phyloP scores from a whole-genome alignment of 2,888 invertebrate genomes.

The Chloromyia formosa region DNA sequence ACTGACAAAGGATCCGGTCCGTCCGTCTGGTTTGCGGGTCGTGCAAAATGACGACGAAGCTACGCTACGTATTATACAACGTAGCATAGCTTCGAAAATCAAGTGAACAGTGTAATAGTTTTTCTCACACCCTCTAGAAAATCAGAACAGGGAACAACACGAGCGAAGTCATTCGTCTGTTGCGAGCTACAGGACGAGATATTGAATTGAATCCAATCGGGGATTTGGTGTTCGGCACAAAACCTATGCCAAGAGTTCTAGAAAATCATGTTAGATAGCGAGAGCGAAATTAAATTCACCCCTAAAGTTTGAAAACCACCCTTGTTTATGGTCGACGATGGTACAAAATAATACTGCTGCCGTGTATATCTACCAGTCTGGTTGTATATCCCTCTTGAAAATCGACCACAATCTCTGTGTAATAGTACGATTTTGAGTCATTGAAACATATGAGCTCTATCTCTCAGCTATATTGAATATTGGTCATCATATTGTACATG shows the following conservation, averaged over 20 bases:
- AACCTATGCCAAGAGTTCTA: neutral
- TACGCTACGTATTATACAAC: no score
- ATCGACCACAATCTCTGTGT: constrained; percentile 27
- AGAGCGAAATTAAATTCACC: constrained; percentile 29
- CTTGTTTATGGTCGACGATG: neutral
- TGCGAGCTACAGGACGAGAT: neutral
- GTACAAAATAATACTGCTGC: neutral
- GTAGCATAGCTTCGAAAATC: no score
- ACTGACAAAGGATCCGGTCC: constrained; percentile 32
- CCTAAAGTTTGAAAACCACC: neutral
- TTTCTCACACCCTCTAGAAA: neutral
- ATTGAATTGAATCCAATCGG: constrained; percentile 30
- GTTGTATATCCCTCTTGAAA: neutral
- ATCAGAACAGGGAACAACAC: no score
- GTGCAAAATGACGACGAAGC: neutral
- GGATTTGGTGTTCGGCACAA: constrained; percentile 5
- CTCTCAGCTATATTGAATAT: constrained; percentile 15
- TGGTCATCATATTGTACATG: constrained; percentile 21
- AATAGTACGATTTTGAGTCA: constrained; percentile 20
- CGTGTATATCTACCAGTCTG: neutral
- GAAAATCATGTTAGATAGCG: neutral
- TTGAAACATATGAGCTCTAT: constrained; percentile 22
- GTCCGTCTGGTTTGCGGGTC: neutral
- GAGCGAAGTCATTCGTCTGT: constrained; percentile 14
- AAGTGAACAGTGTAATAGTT: neutral